A percentile compares a stretch with the other conserved stretches of the same genome.
Conservation (phyloP, 2,797 vertebrate genomes). For the Acestrorhynchus altus region DNA sequence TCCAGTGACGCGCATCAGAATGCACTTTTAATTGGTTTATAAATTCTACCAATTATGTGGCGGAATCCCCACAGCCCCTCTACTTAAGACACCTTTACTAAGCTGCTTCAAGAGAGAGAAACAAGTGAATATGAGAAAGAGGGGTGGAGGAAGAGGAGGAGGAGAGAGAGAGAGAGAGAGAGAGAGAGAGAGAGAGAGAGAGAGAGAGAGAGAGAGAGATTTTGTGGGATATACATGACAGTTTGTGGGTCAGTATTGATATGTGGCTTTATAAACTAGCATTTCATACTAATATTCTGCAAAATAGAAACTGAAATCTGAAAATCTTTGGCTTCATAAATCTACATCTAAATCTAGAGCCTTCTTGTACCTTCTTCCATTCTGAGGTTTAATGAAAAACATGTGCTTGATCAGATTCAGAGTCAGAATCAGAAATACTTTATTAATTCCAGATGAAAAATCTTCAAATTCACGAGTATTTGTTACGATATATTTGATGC, state of each 20-base stretch:
- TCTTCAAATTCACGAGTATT: no score
- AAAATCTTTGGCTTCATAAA: no score
- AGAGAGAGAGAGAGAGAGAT: background rate
- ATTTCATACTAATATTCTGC: no score
- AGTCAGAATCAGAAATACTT: no score
- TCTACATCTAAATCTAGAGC: no score
- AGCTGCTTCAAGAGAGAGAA: slow-evolving; percentile 66
- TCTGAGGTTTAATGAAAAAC: no score
- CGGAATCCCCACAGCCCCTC: slow-evolving; percentile 68
- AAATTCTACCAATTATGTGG: slow-evolving; percentile 78
- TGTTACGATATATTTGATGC: no score
- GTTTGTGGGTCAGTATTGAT: slow-evolving; percentile 23
- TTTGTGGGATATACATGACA: slow-evolving; percentile 53
- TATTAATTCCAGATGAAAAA: no score
- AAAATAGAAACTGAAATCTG: no score
- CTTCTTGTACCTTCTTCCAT: no score
- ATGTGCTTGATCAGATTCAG: no score
- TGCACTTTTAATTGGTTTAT: slow-evolving; percentile 80
- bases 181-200: slow-evolving; percentile 41
- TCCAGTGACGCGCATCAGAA: slow-evolving; percentile 66
- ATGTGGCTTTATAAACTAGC: no score
- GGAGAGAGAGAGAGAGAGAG: slow-evolving; percentile 52
- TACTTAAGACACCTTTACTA: slow-evolving; percentile 78
- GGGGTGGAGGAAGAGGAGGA: slow-evolving; percentile 52
- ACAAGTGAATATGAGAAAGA: slow-evolving; percentile 70